Evolutionary conservation across 2,113 vertebrate genomes (phyloP), one percentile per base, ranked within the genome.

Genomic region (Paramisgurnus dabryanus): DNA sequence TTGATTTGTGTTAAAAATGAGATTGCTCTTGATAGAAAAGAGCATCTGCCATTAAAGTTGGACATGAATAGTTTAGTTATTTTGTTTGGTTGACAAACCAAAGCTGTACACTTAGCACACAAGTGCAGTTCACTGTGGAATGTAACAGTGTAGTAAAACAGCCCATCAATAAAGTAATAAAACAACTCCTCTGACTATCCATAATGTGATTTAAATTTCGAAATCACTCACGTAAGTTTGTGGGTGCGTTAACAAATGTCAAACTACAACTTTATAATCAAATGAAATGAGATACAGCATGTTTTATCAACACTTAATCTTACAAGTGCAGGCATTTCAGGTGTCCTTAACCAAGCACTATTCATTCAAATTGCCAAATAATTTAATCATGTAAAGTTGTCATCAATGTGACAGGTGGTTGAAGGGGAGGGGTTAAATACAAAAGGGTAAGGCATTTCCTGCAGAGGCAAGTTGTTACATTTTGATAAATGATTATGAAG

Each of bases 131-230:
- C 67, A 77, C 68, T 84, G 83, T 79, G 80, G 84, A 89, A 88
- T 87, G 87, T 90, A 89, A 85, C 86, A 89, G 77, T 61, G 66
- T 78, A 69, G 78, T 83, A 86, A 88, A 68, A 88, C 65, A 89
- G 61, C 79, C n/a, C 41, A n/a, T 73, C 40, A 73, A 73, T 61
- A 45, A 74, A 73, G 71, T 74, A 60, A 74, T 74, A 74, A 73
- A 45, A 61, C 8, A 60, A 45, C n/a, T 60, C 55, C n/a, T 45
- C 40, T 45, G 43, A 22, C n/a, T 45, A 10, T 74, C 40, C 43
- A 13, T 74, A 45, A 41, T 2, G 4, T 39, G 13, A 55, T 40
- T 53, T 8, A 6, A 8, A 72, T 58, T 57, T 72, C 17, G 27
- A 40, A 71, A 70, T 53, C 22, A 39, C 49, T 55, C 49, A 53